Conservation (phyloP, 2,797 vertebrate species). For the Xiphophorus birchmanni region DNA sequence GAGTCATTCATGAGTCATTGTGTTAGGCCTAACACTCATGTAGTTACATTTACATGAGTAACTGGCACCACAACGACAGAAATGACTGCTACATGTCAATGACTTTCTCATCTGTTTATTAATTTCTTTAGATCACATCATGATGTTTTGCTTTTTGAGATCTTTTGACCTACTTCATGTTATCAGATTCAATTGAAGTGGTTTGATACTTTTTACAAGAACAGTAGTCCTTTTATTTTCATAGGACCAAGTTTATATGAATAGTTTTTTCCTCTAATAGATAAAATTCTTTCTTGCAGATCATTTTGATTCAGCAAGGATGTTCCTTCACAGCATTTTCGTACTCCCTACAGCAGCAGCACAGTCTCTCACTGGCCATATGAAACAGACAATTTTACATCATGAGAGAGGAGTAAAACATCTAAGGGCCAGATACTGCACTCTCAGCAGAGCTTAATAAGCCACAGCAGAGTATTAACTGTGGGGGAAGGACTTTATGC, state of each 20-base stretch:
- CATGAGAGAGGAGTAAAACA: neutral
- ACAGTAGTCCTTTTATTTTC: neutral
- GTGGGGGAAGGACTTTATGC: neutral
- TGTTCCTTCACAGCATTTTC: neutral
- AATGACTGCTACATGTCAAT: neutral
- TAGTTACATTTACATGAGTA: no score
- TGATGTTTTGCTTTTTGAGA: neutral
- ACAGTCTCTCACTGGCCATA: neutral
- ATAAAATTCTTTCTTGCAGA: neutral
- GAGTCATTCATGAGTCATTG: neutral
- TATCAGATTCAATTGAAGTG: neutral
- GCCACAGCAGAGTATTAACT: slow-evolving; percentile 22
- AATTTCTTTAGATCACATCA: neutral
- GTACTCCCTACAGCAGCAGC: neutral
- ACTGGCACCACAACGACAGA: neutral
- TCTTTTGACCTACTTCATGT: neutral
- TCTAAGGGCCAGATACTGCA: slow-evolving; percentile 13
- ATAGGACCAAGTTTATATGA: neutral
- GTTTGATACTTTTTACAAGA: neutral
- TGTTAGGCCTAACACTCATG: neutral
- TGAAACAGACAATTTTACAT: slow-evolving; percentile 10
- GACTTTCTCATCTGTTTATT: neutral
- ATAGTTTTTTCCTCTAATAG: neutral
- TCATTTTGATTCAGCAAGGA: neutral
- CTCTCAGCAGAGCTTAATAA: neutral